A percentile compares a stretch with the other conserved stretches of the same genome.
These are phyloP conservation scores for Acropternis orthonyx DNA, from an alignment of 2,797 vertebrate genomes.

Conservation along the genomic window DNA sequence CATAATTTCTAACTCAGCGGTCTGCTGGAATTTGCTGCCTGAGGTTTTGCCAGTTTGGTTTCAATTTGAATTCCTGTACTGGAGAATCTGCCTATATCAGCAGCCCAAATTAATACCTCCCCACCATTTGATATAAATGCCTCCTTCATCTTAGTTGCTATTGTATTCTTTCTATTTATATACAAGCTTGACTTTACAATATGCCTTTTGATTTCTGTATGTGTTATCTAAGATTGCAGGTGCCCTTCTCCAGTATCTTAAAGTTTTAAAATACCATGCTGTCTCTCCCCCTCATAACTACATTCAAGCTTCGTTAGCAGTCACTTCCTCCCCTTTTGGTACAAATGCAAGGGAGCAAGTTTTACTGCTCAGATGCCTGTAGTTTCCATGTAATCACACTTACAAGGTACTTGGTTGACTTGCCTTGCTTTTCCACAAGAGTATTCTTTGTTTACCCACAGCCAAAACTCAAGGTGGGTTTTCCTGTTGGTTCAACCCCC, in stretches of 20 bases:
- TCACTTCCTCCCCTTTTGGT: not conserved
- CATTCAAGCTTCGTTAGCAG: not conserved
- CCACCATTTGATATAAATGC: not conserved
- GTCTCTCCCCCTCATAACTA: not conserved
- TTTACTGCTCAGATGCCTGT: not conserved
- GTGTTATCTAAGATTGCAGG: not conserved
- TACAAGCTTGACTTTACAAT: not conserved
- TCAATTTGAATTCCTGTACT: not conserved
- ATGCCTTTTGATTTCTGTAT: not conserved
- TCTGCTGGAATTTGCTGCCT: constrained; percentile 4
- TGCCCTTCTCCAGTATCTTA: not conserved
- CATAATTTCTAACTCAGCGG: not conserved
- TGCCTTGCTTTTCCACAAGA: not conserved
- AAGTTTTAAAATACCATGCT: not conserved
- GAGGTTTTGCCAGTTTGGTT: not conserved
- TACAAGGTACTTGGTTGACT: not conserved
- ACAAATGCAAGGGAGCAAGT: not conserved
- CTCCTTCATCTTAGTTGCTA: not conserved
- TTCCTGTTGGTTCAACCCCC: constrained; percentile 7
- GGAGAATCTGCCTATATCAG: not conserved
- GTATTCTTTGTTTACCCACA: not conserved
- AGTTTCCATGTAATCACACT: not conserved
- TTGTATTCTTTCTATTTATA: not conserved
- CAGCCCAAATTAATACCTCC: not conserved
- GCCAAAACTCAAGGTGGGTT: constrained; percentile 9